Percentiles rank a stretch among this genome's conserved stretches.
phyloP scores from a whole-genome alignment of 1,140 invertebrate species.

The Tribolium madens region DNA sequence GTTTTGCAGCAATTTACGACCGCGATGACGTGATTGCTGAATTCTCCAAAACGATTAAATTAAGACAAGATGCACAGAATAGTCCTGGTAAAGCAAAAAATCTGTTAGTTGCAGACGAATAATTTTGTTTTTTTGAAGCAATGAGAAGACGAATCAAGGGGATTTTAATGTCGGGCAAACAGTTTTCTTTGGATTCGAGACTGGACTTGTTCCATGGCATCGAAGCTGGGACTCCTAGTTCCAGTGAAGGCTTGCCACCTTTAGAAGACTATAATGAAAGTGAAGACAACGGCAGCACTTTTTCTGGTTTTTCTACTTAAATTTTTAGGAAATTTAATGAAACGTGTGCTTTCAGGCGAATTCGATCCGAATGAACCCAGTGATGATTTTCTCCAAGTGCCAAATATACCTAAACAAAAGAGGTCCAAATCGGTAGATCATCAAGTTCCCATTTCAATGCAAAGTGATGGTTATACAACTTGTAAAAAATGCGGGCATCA shows the following conservation, averaged over 20 bases:
- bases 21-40: constrained; percentile 85
- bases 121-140: constrained; percentile 64
- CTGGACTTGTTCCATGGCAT: constrained; percentile 88
- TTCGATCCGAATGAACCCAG: constrained; percentile 25
- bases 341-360: constrained; percentile 43
- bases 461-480: constrained; percentile 51
- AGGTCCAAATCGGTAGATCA: constrained; percentile 62
- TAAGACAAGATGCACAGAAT: constrained; percentile 77
- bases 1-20: constrained; percentile 95
- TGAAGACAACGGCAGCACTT: constrained; percentile 57
- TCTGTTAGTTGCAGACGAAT: not conserved
- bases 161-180: constrained; percentile 89
- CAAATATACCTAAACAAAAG: constrained; percentile 37
- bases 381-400: constrained; percentile 49
- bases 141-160: constrained; percentile 87
- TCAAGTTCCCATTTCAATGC: constrained; percentile 51
- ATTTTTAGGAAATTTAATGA: too few species aligned
- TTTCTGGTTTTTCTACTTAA: constrained; percentile 48
- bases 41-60: constrained; percentile 78
- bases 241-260: constrained; percentile 67
- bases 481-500: constrained; percentile 63
- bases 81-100: constrained; percentile 77
- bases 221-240: constrained; percentile 62
- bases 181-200: constrained; percentile 90
- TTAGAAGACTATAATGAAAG: constrained; percentile 68